Evolutionary conservation across 2,113 vertebrate genomes (phyloP), one percentile per base, ranked within the genome.

Genomic region (Vombatus ursinus): DNA sequence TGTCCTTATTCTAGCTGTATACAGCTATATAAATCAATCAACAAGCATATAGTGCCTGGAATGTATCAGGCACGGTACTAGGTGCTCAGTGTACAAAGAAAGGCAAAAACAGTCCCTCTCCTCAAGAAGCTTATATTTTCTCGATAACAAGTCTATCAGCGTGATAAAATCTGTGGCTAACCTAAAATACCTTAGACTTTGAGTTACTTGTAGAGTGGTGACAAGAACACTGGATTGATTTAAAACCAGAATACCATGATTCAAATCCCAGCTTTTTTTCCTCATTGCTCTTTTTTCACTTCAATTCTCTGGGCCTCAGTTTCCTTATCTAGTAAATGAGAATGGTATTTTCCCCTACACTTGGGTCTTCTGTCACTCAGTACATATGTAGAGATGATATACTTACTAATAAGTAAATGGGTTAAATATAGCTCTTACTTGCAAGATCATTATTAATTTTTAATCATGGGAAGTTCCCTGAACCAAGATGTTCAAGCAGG

Each of bases 401-500:
- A 89, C 93, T 50, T 89, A 54, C n/a, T 37, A 92, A 95, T 95
- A 95, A 93, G 91, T 95, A 97, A 61, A 28, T 0, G 0, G 77
- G 91, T 97, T 98, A 96, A 96, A 94, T 92, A 91, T 89, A 95
- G 90, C 68, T 52, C 37, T 94, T 91, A 44, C 90, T 84, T 95
- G 93, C 96, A 97, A 96, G 93, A 92, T 96, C 51, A 94, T 93
- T 95, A 89, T 92, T 97, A 84, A 94, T 96, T 95, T 97, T 98
- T 97, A 97, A 95, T 98, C 95, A 95, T 22, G 92, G 61, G 77
- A 96, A 92, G 94, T 97, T 96, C 47, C 96, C 24, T 93, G 92
- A 96, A 93, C 52, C 96, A 94, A 96, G 92, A 94, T 92, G 49
- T 44, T 54, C 95, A 93, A 96, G 94, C 52, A 96, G 92, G 92